Base-by-base conservation (phyloP, 2,888 invertebrate species). In the Osedax frankpressi region DNA sequence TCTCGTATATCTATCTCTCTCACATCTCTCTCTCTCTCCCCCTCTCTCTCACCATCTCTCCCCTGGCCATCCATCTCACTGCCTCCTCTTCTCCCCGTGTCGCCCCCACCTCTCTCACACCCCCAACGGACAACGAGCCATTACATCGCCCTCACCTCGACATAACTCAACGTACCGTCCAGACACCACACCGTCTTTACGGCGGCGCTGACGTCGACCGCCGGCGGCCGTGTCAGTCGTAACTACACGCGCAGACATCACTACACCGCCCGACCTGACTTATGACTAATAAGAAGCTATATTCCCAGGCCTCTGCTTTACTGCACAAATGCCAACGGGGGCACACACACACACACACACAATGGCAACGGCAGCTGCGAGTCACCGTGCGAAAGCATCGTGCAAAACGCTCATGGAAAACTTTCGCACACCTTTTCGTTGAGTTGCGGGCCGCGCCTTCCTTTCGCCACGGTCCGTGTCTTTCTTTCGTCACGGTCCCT, bases 271-370 rank as follows among this genome's bases (percentile, higher is more conserved):
- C 63, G 63, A 6, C 6, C 65, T 65, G 65, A 65, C 65, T 19
- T 65, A 65, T 65, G 65, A 65, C 65, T 65, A 24, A 2, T 24
- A 65, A 65, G 65, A 65, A 65, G 65, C 65, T 65, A 65, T 65
- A 65, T 65, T 65, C 65, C 65, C 65, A 65, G 65, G n/a, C 14
- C 65, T 65, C 24, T 65, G 2, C 65, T 65, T 65, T 24, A 65
- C 65, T 19, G 65, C 65, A 65, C 24, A 65, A 19, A 65, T 65
- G 65, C 65, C 24, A 19, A 65, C 24, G 65, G 65, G 65, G 65
- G 25, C 65, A 65, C 65, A n/a, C n/a, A n/a, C n/a, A n/a, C n/a
- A n/a, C 65, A 63, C 65, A n/a, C 59, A n/a, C n/a, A 65, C 65
- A 65, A 65, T 65, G 65, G 65, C 65, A 2, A 65, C n/a, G 65